A percentile compares a stretch with the other conserved stretches of the same genome.
Conservation (phyloP, 1,140 invertebrate species). For the Leucophenga varia region DNA sequence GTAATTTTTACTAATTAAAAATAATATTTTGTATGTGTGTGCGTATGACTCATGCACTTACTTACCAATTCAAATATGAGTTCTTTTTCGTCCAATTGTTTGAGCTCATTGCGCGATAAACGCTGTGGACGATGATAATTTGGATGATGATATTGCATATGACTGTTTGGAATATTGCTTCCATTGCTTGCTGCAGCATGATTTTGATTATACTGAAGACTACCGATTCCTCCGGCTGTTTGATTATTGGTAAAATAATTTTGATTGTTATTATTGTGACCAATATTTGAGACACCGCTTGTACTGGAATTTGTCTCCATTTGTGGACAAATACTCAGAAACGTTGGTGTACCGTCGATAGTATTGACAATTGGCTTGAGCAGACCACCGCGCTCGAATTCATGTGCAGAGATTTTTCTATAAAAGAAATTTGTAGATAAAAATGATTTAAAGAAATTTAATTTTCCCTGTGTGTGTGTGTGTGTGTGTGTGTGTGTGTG, state of each 20-base stretch:
- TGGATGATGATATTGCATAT: constrained; percentile 35
- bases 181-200: constrained; percentile 30
- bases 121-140: constrained; percentile 63
- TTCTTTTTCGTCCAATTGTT: constrained; percentile 89
- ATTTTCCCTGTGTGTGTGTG: neutral
- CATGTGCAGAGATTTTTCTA: constrained; percentile 92
- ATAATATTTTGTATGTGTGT: too few relatives aligned
- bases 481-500: neutral
- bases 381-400: constrained; percentile 89
- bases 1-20: too few relatives aligned
- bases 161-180: constrained; percentile 7
- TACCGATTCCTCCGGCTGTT: constrained; percentile 27
- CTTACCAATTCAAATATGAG: constrained; percentile 91
- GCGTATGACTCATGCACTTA: too few relatives aligned
- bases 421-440: neutral
- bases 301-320: constrained; percentile 36
- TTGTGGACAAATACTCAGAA: constrained; percentile 65
- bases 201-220: constrained; percentile 39
- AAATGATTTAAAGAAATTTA: neutral
- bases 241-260: constrained; percentile 37
- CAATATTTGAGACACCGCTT: too few relatives aligned
- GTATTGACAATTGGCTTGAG: constrained; percentile 89
- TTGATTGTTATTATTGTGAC: too few relatives aligned
- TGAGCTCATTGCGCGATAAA: constrained; percentile 77
- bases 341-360: constrained; percentile 87